Percentiles rank a stretch among this genome's conserved stretches.
phyloP scores from a whole-genome alignment of 2,113 vertebrate genomes.

The Corvus moneduloides region DNA sequence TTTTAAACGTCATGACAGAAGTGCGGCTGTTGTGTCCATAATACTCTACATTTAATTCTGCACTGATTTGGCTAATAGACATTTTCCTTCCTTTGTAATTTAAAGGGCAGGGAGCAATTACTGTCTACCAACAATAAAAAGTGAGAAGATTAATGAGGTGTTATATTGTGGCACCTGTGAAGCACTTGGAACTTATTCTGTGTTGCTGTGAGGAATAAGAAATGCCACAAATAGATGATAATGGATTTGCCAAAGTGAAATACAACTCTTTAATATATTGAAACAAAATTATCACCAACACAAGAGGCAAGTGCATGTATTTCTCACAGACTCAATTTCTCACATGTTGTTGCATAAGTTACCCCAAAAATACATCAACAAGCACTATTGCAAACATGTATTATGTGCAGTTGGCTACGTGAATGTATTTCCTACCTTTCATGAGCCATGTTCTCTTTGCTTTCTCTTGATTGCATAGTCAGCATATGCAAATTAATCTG shows the following conservation, averaged over 20 bases:
- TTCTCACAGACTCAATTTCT: not conserved
- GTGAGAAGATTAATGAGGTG: conserved; percentile 6
- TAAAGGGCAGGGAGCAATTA: conserved; percentile 1
- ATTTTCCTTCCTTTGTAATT: conserved; percentile 1
- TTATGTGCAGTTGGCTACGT: not conserved
- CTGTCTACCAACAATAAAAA: conserved; percentile 1
- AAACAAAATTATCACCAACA: not conserved
- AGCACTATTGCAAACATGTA: not conserved
- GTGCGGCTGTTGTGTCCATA: not conserved
- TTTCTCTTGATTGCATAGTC: not conserved
- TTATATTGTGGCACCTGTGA: not conserved
- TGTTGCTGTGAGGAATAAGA: not conserved
- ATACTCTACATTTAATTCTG: not conserved
- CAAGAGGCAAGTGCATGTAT: not conserved
- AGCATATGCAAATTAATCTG: not conserved
- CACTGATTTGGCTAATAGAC: not conserved
- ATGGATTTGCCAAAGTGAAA: not conserved
- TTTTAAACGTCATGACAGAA: not conserved
- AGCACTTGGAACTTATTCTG: not conserved
- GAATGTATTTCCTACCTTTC: not conserved
- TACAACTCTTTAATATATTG: not conserved
- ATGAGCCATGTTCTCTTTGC: not conserved
- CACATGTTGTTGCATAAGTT: not conserved
- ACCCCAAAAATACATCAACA: not conserved
- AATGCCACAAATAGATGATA: not conserved